Evolutionary conservation across 2,888 invertebrate genomes (phyloP).

Genomic region (Spodoptera picta): DNA sequence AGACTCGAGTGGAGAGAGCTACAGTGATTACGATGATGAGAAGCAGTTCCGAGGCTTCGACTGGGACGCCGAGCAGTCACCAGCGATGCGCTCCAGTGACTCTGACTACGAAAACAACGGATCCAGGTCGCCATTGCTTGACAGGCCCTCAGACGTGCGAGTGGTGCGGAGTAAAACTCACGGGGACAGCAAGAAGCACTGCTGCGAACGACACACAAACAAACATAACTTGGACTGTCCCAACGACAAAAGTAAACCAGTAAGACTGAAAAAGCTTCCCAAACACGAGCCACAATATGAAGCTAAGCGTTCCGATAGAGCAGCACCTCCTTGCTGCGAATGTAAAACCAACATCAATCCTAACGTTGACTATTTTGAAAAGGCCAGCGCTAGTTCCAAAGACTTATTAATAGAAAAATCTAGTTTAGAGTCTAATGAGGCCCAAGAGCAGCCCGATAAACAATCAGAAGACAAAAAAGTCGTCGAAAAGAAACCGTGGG

Average conservation of each 20-base stretch:
- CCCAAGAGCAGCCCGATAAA: constrained; percentile 71
- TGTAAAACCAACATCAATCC: constrained; percentile 70
- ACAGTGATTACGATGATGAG: constrained; percentile 90
- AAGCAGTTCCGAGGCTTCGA: constrained; percentile 87
- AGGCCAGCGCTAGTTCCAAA: constrained; percentile 91
- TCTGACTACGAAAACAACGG: constrained; percentile 92
- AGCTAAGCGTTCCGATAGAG: constrained; percentile 69
- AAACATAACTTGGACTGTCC: constrained; percentile 72
- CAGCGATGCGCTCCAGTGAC: constrained; percentile 88
- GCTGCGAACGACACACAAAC: constrained; percentile 74
- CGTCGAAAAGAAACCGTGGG: constrained; percentile 81
- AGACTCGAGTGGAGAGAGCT: constrained; percentile 89
- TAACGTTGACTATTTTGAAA: constrained; percentile 87
- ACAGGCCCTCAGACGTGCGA: constrained; percentile 83
- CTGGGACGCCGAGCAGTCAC: constrained; percentile 85
- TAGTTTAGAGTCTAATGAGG: constrained; percentile 86
- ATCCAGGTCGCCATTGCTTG: constrained; percentile 91
- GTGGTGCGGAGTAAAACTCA: constrained; percentile 80
- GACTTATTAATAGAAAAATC: constrained; percentile 90
- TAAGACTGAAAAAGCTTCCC: constrained; percentile 80
- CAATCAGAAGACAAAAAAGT: constrained; percentile 68
- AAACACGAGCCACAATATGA: constrained; percentile 75
- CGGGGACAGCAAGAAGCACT: constrained; percentile 77
- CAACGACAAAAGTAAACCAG: constrained; percentile 79
- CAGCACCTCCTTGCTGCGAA: constrained; percentile 66